Conservation (phyloP, 1,140 invertebrate genomes). For the Brachionus asplanchnoidis region DNA sequence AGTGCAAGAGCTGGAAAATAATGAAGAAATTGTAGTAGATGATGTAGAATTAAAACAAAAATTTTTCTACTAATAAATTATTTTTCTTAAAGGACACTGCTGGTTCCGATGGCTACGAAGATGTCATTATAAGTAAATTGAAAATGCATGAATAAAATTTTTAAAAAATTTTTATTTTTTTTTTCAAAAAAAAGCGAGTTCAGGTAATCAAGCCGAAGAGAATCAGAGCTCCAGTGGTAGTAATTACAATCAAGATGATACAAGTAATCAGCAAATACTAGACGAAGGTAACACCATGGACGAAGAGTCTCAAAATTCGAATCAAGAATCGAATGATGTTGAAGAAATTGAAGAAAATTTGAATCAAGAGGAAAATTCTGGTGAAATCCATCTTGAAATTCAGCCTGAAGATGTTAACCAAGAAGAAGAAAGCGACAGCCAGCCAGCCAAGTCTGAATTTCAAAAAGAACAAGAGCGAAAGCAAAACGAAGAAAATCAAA, state of each 20-base stretch:
- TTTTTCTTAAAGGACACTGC: neutral
- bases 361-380: neutral
- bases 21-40: neutral
- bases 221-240: constrained; percentile 1
- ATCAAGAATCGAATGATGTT: neutral
- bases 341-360: constrained; percentile 26
- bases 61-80: neutral
- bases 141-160: neutral
- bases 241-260: constrained; percentile 14
- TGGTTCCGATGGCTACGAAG: constrained; percentile 21
- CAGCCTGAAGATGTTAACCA: neutral
- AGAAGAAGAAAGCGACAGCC: neutral
- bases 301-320: neutral
- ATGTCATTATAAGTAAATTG: neutral
- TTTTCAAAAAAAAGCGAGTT: neutral
- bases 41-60: neutral
- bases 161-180: neutral
- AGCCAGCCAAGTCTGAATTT: neutral
- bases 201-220: neutral
- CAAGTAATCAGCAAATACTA: neutral
- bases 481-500: neutral
- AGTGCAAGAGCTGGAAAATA: neutral
- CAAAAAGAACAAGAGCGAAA: neutral
- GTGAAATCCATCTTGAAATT: constrained; percentile 5
- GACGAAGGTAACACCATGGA: neutral